Conservation (phyloP, 2,888 invertebrate species). For the Lepidocyrtinus sp. region DNA sequence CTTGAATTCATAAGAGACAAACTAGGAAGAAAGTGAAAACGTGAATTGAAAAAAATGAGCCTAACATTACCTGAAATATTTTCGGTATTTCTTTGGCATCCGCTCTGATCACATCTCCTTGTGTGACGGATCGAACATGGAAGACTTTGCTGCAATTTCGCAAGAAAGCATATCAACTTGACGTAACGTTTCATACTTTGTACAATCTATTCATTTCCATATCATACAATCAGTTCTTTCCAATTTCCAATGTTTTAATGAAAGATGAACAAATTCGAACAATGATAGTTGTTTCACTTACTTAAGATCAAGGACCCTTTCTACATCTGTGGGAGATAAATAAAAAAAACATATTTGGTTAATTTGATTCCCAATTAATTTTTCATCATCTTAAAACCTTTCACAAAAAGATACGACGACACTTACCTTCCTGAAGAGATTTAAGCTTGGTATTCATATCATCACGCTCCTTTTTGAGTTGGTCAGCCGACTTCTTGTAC, state of each 20-base stretch:
- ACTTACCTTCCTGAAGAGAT: slow-evolving; percentile 82
- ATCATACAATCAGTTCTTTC: no score
- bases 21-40: slow-evolving; percentile 3
- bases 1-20: no score
- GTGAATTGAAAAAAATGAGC: background rate
- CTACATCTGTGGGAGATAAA: no score
- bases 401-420: slow-evolving; percentile 97
- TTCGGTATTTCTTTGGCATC: slow-evolving; percentile 99
- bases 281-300: slow-evolving; percentile 73
- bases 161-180: no score
- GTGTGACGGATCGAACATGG: slow-evolving; percentile 98
- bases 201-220: background rate
- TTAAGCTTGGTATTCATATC: slow-evolving; percentile 84
- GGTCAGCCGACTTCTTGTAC: slow-evolving; percentile 79
- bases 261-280: no score
- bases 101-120: slow-evolving; percentile 98
- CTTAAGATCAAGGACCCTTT: slow-evolving; percentile 97
- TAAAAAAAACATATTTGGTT: no score
- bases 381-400: no score
- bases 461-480: slow-evolving; percentile 83
- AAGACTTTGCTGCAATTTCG: slow-evolving; percentile 93
- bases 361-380: no score
- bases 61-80: slow-evolving; percentile 84
- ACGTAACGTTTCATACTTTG: no score
- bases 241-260: no score